Evolutionary conservation across 2,113 vertebrate species (phyloP).

Genomic region (Trogon melanurus): DNA sequence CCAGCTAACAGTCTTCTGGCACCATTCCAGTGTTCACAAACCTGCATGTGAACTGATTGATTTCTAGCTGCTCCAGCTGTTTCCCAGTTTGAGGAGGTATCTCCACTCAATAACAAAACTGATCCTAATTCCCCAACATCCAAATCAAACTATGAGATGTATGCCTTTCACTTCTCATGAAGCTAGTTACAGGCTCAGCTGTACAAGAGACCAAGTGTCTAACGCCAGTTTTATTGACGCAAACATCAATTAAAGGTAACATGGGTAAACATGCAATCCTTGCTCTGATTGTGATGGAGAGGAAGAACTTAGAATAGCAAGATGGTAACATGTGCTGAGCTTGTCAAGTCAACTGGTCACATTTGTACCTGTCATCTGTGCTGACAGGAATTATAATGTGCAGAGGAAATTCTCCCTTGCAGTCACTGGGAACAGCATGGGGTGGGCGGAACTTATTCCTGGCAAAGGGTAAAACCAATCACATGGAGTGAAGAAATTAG

Average conservation of each 20-base stretch:
- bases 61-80: neutral
- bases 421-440: neutral
- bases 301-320: neutral
- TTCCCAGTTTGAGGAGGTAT: neutral
- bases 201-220: neutral
- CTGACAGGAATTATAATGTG: neutral
- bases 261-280: neutral
- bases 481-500: rapidly evolving
- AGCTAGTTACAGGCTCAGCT: neutral
- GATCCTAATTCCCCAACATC: neutral
- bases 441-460: neutral
- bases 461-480: neutral
- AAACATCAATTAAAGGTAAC: neutral
- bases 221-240: neutral
- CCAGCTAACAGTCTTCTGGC: neutral
- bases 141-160: neutral
- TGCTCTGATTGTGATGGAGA: neutral
- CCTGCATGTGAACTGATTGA: neutral
- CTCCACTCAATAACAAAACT: neutral
- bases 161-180: neutral
- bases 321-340: neutral
- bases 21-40: neutral
- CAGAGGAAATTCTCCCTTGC: neutral
- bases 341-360: neutral
- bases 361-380: neutral